Evolutionary conservation across 2,113 vertebrate species (phyloP), one percentile per base, ranked within the genome.

Genomic region (Caretta caretta): DNA sequence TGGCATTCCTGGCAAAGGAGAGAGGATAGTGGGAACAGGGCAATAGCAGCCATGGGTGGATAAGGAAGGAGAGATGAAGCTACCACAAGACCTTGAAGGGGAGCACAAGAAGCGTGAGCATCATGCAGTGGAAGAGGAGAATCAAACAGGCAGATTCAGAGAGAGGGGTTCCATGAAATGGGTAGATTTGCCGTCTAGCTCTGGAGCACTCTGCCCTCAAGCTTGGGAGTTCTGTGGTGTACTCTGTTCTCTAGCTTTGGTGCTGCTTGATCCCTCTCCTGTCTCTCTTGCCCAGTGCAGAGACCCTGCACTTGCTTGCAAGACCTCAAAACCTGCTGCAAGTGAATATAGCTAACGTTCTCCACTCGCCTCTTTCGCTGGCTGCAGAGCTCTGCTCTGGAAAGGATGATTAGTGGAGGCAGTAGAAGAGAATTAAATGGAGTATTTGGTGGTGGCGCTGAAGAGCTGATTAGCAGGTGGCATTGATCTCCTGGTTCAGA

Each of bases 381-480:
- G 89, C 86, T 13, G 80, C 56, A 78, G 85, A 48, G 56, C 79
- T 91, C 79, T 4, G 80, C 62, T 87, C 84, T 97, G 92, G 65
- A 24, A 93, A 59, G 84, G 89, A 95, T 83, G 89, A 95, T 95
- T 94, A 96, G 78, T 87, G 86, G 86, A 80, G 78, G 94, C 93
- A 91, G 92, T 92, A 88, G 65, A 91, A 96, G 92, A 90, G 93
- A 97, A 98, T 98, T 93, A 92, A 97, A 96, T 25, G 0, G 84
- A 95, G 89, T 87, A 72, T 90, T 93, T 92, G 85, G 88, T 17
- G 65, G 89, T 93, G 83, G 95, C 89, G 89, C 89, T 96, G 93
- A 96, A 93, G 93, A 97, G 90, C 91, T 93, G 95, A 97, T 97
- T 97, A 98, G 91, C 92, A 80, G 94, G 84, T 97, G 87, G 90